Evolutionary conservation across 1,140 invertebrate species (phyloP).

Genomic region (Cyrtorhinus lividipennis): DNA sequence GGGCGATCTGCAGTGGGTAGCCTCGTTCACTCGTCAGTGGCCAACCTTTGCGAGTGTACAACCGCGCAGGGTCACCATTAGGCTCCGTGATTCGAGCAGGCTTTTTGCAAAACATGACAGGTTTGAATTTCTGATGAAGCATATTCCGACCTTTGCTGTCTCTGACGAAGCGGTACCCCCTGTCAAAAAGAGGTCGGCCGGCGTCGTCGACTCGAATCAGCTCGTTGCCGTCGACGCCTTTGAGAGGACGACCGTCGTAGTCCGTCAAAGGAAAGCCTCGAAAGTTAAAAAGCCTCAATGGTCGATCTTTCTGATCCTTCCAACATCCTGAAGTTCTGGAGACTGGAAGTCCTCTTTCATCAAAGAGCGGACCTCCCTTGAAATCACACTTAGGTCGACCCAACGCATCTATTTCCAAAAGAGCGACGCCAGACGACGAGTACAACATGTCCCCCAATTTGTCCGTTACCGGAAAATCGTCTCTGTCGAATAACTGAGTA

Average conservation of each 20-base stretch:
- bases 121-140: neutral
- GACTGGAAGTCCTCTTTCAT: slow-evolving; percentile 1
- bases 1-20: neutral
- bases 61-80: neutral
- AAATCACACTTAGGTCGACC: neutral
- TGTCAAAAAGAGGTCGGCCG: neutral
- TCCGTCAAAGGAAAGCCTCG: slow-evolving; percentile 8
- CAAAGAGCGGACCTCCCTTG: slow-evolving; percentile 6
- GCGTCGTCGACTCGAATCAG: neutral
- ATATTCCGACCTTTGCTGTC: slow-evolving; percentile 1
- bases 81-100: neutral
- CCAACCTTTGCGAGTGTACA: neutral
- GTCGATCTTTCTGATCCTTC: slow-evolving; percentile 4
- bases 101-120: neutral
- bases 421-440: neutral
- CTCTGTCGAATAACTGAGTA: slow-evolving; percentile 5
- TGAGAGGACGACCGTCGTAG: neutral
- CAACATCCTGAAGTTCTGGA: slow-evolving; percentile 1
- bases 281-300: neutral
- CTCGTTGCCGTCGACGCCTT: neutral
- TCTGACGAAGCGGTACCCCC: neutral
- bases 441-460: neutral
- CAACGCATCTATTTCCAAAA: neutral
- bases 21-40: slow-evolving; percentile 2
- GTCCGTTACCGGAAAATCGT: neutral